Percentiles rank a stretch among this genome's conserved stretches.
Evolutionary conservation across 1,140 invertebrate genomes (phyloP).

Genomic region (Nephila pilipes): DNA sequence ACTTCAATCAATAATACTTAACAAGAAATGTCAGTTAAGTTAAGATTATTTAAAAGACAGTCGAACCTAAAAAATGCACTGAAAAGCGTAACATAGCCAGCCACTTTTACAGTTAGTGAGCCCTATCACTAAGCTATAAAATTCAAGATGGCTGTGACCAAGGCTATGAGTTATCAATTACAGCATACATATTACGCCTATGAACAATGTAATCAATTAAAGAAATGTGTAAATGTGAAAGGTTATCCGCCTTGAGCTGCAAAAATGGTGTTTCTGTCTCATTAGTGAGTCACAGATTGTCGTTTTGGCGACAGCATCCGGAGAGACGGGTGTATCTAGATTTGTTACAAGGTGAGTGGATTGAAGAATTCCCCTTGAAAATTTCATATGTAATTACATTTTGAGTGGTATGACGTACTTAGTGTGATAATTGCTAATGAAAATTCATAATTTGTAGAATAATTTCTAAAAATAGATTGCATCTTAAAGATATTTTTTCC

Average conservation of each 20-base stretch:
- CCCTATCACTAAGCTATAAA: not conserved
- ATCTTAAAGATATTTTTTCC: too few species aligned
- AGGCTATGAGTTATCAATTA: not conserved
- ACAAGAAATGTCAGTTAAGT: too few species aligned
- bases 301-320: not conserved
- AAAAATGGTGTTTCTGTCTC: not conserved
- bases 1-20: too few species aligned
- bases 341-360: conserved; percentile 13
- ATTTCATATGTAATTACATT: not conserved
- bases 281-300: conserved; percentile 6
- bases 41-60: too few species aligned
- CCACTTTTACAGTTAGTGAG: too few species aligned
- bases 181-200: not conserved
- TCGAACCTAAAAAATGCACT: too few species aligned
- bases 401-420: not conserved
- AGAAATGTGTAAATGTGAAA: not conserved
- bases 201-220: not conserved
- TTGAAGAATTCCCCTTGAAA: not conserved
- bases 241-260: not conserved
- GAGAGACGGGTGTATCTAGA: conserved; percentile 4
- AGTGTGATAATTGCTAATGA: too few species aligned
- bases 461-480: too few species aligned
- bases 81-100: too few species aligned
- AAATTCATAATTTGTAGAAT: too few species aligned
- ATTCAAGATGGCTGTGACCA: not conserved